These are phyloP conservation scores for Furcifer pardalis DNA, from an alignment of 2,797 vertebrate genomes.

Conservation along the genomic window DNA sequence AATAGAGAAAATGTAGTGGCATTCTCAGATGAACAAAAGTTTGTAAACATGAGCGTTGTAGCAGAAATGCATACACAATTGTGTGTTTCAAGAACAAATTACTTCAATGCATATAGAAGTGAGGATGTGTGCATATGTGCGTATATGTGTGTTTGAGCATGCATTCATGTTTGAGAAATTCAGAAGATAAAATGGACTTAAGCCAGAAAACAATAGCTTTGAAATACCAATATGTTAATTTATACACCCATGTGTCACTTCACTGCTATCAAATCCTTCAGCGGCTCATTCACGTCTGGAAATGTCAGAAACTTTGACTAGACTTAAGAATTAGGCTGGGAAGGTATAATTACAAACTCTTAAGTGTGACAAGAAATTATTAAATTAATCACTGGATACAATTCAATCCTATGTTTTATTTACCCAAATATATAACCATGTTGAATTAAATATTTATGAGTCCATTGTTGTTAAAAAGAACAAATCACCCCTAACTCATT, in stretches of 20 bases:
- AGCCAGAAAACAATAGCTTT: background rate
- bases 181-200: background rate
- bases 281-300: background rate
- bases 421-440: conserved; percentile 5
- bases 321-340: background rate
- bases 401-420: conserved; percentile 14
- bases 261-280: background rate
- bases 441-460: conserved; percentile 16
- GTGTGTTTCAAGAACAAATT: too few species aligned
- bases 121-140: too few species aligned
- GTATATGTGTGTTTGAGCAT: too few species aligned
- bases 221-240: background rate
- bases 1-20: background rate
- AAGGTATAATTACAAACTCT: background rate
- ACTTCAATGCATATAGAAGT: too few species aligned
- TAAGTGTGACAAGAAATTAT: background rate
- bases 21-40: too few species aligned
- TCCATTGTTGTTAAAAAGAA: background rate
- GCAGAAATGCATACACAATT: background rate
- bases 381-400: background rate
- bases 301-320: background rate
- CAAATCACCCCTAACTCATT: background rate
- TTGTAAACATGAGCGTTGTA: background rate
- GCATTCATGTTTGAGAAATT: too few species aligned
- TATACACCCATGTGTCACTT: background rate